These are phyloP conservation scores for Drosophila ficusphila DNA, from an alignment of 1,140 invertebrate genomes.

Conservation along the genomic window DNA sequence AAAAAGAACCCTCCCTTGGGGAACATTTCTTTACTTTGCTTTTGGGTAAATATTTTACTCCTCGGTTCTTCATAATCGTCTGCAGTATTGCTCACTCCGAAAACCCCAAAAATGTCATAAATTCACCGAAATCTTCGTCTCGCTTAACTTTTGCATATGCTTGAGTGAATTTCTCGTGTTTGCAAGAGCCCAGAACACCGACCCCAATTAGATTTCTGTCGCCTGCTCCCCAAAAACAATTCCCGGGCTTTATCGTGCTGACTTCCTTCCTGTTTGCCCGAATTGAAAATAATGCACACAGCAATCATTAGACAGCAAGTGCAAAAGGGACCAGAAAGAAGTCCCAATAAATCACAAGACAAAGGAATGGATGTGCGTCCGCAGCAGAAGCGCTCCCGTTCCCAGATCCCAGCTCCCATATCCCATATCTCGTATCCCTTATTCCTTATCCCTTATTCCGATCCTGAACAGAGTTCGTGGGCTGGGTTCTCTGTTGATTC, in stretches of 20 bases:
- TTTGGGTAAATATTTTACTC: background rate
- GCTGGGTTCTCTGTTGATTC: slow-evolving; percentile 2
- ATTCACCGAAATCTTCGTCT: background rate
- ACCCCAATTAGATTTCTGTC: slow-evolving; percentile 50
- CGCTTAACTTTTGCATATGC: slow-evolving; percentile 30
- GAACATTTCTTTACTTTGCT: background rate
- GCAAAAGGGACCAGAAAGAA: slow-evolving; percentile 22
- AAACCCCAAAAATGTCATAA: slow-evolving; percentile 5
- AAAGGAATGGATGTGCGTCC: slow-evolving; percentile 31
- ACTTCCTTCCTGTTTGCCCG: slow-evolving; percentile 57
- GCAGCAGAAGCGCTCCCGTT: slow-evolving; percentile 18
- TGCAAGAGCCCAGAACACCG: slow-evolving; percentile 3
- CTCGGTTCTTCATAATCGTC: background rate
- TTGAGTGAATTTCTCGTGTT: slow-evolving; percentile 27
- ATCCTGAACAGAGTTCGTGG: slow-evolving; percentile 10
- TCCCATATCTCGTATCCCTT: no score
- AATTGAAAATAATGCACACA: slow-evolving; percentile 30
- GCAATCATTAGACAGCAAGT: slow-evolving; percentile 45
- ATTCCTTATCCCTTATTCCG: no score
- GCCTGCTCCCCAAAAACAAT: slow-evolving; percentile 32
- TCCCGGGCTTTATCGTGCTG: slow-evolving; percentile 55
- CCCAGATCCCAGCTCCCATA: background rate
- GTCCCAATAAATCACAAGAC: slow-evolving; percentile 60
- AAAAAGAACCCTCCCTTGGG: background rate
- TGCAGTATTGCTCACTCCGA: background rate